These are phyloP conservation scores for Helleia helle DNA, from an alignment of 2,888 invertebrate genomes.

Conservation along the genomic window DNA sequence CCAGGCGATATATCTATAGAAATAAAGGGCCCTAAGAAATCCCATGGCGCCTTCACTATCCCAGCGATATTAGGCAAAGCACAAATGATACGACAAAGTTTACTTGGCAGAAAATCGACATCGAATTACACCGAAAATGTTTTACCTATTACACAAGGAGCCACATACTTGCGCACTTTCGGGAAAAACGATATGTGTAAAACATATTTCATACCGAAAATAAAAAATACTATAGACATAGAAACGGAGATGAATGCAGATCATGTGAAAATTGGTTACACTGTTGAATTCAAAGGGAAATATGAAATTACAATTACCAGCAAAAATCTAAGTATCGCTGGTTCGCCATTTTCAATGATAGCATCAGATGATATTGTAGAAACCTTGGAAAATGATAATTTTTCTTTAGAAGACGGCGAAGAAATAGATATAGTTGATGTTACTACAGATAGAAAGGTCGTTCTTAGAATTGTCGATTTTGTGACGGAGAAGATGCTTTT, in stretches of 20 bases:
- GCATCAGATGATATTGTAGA: conserved; percentile 51
- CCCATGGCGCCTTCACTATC: conserved; percentile 55
- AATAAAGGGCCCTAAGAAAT: conserved; percentile 62
- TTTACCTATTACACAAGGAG: conserved; percentile 58
- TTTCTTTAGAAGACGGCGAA: conserved; percentile 58
- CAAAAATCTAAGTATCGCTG: conserved; percentile 69
- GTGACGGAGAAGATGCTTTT: conserved; percentile 72
- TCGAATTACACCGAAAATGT: conserved; percentile 47
- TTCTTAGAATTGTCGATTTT: conserved; percentile 68
- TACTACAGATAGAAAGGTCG: conserved; percentile 59
- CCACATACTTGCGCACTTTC: conserved; percentile 54
- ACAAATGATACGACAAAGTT: conserved; percentile 56
- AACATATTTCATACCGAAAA: conserved; percentile 61
- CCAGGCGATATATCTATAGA: conserved; percentile 62
- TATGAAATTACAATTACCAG: conserved; percentile 73
- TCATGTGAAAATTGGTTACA: conserved; percentile 66
- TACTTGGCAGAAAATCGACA: conserved; percentile 52
- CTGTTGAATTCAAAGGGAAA: conserved; percentile 64
- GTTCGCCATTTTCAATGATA: conserved; percentile 74
- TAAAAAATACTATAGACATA: conserved; percentile 67
- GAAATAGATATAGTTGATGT: conserved; percentile 62
- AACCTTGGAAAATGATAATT: conserved; percentile 48
- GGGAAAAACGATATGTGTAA: conserved; percentile 62
- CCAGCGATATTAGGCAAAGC: conserved; percentile 63
- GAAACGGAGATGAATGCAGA: conserved; percentile 57